A percentile compares a stretch with the other conserved stretches of the same genome.
phyloP scores from a whole-genome alignment of 1,140 invertebrate species.

The Onthophagus taurus region DNA sequence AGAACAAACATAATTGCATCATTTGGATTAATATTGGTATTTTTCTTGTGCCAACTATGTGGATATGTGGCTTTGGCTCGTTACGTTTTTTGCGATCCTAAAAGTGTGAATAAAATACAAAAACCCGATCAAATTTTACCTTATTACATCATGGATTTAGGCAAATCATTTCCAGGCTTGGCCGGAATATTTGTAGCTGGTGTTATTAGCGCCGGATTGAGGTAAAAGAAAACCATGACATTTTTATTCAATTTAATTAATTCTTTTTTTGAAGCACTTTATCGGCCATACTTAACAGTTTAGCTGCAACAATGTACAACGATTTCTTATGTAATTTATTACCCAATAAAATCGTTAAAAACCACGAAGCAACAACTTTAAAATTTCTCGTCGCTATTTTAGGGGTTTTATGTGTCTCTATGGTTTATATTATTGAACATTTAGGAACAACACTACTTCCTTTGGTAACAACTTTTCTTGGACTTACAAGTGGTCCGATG shows the following conservation, averaged over 20 bases:
- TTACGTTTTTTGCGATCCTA: conserved; percentile 61
- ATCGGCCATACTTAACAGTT: conserved; percentile 53
- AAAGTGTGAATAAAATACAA: conserved; percentile 43
- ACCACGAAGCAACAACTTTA: conserved; percentile 38
- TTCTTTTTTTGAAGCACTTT: conserved; percentile 44
- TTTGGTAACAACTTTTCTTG: conserved; percentile 50
- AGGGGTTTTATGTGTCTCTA: conserved; percentile 44
- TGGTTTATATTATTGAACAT: conserved; percentile 52
- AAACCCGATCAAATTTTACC: conserved; percentile 40
- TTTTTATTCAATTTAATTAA: neutral
- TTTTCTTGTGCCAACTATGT: conserved; percentile 27
- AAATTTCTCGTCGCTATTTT: conserved; percentile 50
- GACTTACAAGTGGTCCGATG: conserved; percentile 53
- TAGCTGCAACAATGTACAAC: conserved; percentile 57
- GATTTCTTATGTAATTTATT: conserved; percentile 46
- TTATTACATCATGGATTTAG: conserved; percentile 43
- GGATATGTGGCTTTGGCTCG: conserved; percentile 64
- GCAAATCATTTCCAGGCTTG: conserved; percentile 41
- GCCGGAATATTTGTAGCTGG: conserved; percentile 52
- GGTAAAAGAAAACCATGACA: conserved; percentile 35
- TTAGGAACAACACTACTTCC: conserved; percentile 52
- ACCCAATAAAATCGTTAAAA: conserved; percentile 36
- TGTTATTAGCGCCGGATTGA: conserved; percentile 53
- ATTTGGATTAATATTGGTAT: conserved; percentile 37
- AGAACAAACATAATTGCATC: too few species aligned